Conservation (phyloP, 2,888 invertebrate genomes). For the Cosmopolites sordidus region DNA sequence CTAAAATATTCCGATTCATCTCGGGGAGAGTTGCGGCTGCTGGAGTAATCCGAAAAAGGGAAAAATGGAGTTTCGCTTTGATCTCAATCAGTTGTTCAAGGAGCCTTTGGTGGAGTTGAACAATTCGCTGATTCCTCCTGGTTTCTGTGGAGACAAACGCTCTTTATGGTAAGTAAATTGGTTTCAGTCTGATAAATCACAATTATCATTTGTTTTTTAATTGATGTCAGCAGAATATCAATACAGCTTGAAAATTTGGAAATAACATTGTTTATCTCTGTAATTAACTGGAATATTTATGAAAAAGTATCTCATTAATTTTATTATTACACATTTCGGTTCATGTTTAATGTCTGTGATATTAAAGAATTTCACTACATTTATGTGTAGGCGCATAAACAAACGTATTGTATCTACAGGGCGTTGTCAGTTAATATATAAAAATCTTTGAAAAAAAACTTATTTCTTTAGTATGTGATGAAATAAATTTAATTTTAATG, state of each 20-base stretch:
- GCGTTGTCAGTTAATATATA: background rate
- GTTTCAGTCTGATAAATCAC: too few species aligned
- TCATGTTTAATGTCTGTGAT: too few species aligned
- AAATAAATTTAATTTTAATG: too few species aligned
- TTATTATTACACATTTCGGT: too few species aligned
- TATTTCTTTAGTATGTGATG: too few species aligned
- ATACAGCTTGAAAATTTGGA: too few species aligned
- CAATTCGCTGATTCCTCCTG: conserved; percentile 52
- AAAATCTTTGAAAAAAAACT: too few species aligned
- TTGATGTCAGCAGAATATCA: too few species aligned
- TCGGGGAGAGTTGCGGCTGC: background rate
- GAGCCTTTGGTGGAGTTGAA: conserved; percentile 52
- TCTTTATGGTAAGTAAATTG: conserved; percentile 51
- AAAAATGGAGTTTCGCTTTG: conserved; percentile 55
- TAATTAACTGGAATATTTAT: too few species aligned
- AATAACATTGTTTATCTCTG: too few species aligned
- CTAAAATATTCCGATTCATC: background rate
- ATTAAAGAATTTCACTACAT: background rate
- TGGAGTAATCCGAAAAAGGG: background rate
- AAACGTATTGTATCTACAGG: background rate
- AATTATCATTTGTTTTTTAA: too few species aligned
- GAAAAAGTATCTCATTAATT: too few species aligned
- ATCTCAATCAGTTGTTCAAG: conserved; percentile 52
- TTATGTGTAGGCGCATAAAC: background rate
- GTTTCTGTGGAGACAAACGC: conserved; percentile 52